These are phyloP conservation scores for Drosophila pectinifera DNA, from an alignment of 1,140 invertebrate genomes.

Conservation along the genomic window DNA sequence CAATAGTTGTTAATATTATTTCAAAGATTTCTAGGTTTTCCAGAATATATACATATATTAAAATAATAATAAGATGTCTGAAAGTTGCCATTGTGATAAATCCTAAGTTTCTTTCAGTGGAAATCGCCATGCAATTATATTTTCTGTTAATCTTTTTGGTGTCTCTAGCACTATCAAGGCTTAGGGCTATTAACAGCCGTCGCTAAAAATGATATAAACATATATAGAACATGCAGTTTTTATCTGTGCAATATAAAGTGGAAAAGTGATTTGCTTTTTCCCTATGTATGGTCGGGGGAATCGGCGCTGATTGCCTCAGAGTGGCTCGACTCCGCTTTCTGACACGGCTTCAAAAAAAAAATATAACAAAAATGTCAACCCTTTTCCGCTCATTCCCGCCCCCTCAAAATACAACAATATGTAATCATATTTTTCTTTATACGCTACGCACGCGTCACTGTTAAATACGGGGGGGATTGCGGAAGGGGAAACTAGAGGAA, in stretches of 20 bases:
- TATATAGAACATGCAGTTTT: conserved; percentile 8
- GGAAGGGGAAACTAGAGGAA: conserved; percentile 6
- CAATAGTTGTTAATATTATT: no score
- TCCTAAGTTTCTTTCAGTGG: neutral
- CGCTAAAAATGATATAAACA: neutral
- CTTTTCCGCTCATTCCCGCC: conserved; percentile 46
- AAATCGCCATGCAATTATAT: neutral
- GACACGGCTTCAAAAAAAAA: conserved; percentile 23
- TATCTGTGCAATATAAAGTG: conserved; percentile 4
- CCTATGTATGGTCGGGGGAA: conserved; percentile 35
- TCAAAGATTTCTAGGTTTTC: neutral
- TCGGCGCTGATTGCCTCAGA: conserved; percentile 70
- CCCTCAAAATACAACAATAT: conserved; percentile 59
- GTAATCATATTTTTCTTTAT: conserved; percentile 78
- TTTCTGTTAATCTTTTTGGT: neutral
- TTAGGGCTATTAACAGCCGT: neutral
- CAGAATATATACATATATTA: neutral
- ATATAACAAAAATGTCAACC: conserved; percentile 64
- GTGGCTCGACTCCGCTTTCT: conserved; percentile 53
- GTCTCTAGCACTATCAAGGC: neutral
- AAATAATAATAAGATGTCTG: no score
- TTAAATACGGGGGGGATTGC: conserved; percentile 8
- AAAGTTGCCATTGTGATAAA: no score
- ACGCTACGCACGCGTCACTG: conserved; percentile 61
- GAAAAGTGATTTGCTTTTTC: conserved; percentile 12